Base-by-base conservation (phyloP, 2,797 vertebrate species). In the Poeciliopsis turneri region DNA sequence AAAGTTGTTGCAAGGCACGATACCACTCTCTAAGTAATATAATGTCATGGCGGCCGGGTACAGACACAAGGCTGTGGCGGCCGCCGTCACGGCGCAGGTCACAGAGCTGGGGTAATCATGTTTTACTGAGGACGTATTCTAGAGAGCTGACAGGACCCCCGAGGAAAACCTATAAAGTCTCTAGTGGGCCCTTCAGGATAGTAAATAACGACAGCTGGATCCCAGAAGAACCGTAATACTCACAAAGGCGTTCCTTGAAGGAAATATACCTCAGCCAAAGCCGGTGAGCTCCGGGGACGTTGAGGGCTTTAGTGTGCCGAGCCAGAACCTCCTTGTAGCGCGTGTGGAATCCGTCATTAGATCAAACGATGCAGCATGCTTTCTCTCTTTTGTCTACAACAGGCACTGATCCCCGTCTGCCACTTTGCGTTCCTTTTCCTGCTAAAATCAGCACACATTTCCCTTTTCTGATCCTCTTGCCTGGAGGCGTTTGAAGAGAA, bases 71-170 rank as follows among this genome's bases (percentile, higher is more conserved):
- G 85, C 86, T 81, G 89, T 84, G 70, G 82, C 72, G 77, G 81
- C 81, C 72, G 74, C 86, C 84, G 80, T 86, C 84, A 83, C 66
- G 80, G 75, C 68, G 75, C 30, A 82, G 75, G 81, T 82, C 66
- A 75, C 61, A 74, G 76, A 77, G 78, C 57, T 43, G 20, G 45
- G 77, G 55, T 78, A 84, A 83, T 57, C 72, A 71, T 80, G 80
- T 85, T 93, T 92, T 88, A 88, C 87, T 85, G 92, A 87, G 77
- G 75, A 77, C 91, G 82, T 84, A 90, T 80, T 79, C 75, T 77
- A 71, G 72, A 79, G 82, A 81, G 83, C 74, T 84, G 89, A 90
- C 84, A 77, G 85, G 78, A 79, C 81, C 46, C 46, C 79, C 46
- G 80, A 81, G 83, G 86, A 81, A 82, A 51, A 78, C 73, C 90